Conservation (phyloP, 2,113 vertebrate genomes). For the Psilopsiagon aurifrons region DNA sequence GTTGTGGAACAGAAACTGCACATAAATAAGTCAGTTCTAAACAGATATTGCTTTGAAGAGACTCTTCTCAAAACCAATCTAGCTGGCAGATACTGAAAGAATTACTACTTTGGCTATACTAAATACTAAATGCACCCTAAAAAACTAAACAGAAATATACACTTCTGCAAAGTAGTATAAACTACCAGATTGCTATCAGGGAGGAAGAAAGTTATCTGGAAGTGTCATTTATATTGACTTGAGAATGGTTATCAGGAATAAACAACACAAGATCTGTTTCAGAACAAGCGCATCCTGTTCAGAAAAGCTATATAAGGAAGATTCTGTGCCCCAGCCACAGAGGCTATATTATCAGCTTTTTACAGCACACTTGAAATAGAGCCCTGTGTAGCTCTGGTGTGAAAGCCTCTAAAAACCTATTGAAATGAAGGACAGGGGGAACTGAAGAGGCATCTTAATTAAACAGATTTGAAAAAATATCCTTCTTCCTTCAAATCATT, state of each 20-base stretch:
- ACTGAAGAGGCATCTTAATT: conserved; percentile 67
- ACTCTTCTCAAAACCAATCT: conserved; percentile 50
- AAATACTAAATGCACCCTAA: conserved; percentile 36
- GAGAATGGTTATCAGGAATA: conserved; percentile 50
- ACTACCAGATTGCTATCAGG: conserved; percentile 62
- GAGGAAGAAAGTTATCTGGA: conserved; percentile 68
- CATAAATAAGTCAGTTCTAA: conserved; percentile 61
- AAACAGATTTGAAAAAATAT: conserved; percentile 58
- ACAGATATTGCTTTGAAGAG: conserved; percentile 65
- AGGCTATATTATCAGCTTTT: conserved; percentile 60
- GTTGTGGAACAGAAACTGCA: conserved; percentile 24
- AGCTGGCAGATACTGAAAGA: conserved; percentile 64
- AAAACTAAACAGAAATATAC: conserved; percentile 57
- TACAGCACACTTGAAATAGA: conserved; percentile 54
- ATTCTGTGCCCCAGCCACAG: conserved; percentile 49
- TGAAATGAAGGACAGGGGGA: conserved; percentile 39
- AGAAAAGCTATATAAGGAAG: conserved; percentile 57
- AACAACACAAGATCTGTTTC: conserved; percentile 56
- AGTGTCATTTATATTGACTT: conserved; percentile 58
- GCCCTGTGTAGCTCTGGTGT: conserved; percentile 41
- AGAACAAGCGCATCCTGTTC: conserved; percentile 61
- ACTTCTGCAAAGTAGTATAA: conserved; percentile 57
- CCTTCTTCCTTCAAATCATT: neutral
- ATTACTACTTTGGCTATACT: conserved; percentile 42
- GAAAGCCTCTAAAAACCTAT: conserved; percentile 48